A percentile compares a stretch with the other conserved stretches of the same genome.
Conservation (phyloP, 2,888 invertebrate species). For the Limenitis camilla region DNA sequence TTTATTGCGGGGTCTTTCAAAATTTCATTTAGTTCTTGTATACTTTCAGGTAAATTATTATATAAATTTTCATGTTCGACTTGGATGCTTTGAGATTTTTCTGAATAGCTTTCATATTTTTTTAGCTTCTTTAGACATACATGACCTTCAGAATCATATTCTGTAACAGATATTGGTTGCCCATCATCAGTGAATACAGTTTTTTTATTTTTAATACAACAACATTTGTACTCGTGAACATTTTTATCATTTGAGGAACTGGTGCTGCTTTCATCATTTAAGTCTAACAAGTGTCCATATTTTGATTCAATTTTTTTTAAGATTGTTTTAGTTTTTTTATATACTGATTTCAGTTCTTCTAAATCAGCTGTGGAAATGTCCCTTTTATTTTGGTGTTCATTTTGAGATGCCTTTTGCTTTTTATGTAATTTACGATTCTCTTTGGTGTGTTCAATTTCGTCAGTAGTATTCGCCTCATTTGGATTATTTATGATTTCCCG, state of each 20-base stretch:
- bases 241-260: slow-evolving; percentile 18
- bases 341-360: slow-evolving; percentile 47
- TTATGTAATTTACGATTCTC: slow-evolving; percentile 9
- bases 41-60: slow-evolving; percentile 38
- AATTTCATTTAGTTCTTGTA: slow-evolving; percentile 38
- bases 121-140: slow-evolving; percentile 41
- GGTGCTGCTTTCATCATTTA: slow-evolving; percentile 24
- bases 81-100: slow-evolving; percentile 30
- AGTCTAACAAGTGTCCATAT: slow-evolving; percentile 55
- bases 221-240: slow-evolving; percentile 33
- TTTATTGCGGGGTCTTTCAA: slow-evolving; percentile 39
- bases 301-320: slow-evolving; percentile 53
- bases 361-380: slow-evolving; percentile 43
- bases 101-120: slow-evolving; percentile 3
- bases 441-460: slow-evolving; percentile 17
- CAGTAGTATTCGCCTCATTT: not conserved
- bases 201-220: slow-evolving; percentile 47
- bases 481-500: slow-evolving; percentile 29
- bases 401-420: not conserved
- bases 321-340: slow-evolving; percentile 51
- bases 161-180: slow-evolving; percentile 31
- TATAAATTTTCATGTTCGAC: slow-evolving; percentile 37
- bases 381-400: slow-evolving; percentile 3
- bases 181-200: slow-evolving; percentile 61
- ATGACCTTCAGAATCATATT: slow-evolving; percentile 35